Evolutionary conservation across 2,113 vertebrate genomes (phyloP), one percentile per base, ranked within the genome.

Genomic region (Sylvilagus bachmani): DNA sequence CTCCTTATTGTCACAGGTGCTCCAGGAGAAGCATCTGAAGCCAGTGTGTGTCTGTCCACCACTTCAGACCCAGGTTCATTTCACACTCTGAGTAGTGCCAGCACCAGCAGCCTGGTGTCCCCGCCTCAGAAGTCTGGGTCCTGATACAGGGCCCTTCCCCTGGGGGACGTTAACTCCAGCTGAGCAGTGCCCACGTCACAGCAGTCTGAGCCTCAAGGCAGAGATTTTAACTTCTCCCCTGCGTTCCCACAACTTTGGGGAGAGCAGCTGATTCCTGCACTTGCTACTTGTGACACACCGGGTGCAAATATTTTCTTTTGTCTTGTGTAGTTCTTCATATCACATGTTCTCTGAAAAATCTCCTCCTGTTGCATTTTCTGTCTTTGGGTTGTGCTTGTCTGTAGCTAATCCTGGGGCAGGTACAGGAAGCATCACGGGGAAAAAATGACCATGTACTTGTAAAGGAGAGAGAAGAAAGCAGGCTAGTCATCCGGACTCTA

Each of bases 391-490:
- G 33, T n/a, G 27, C 27, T 55, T 33, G 58, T 16, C 24, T 4
- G 12, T 11, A 33, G 19, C 38, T 70, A 27, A 49, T 25, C 12
- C 19, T 24, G 81, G 31, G 64, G 6, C 64, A 13, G 38, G 38
- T 33, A 11, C 1, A 16, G 75, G 62, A 16, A 70, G 21, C 2
- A 5, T 16, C 9, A 6, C 2, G 10, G 36, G 27, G 31, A 25
- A 10, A 0, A 7, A 51, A 33, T 0, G 10, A 31, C 1, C 17
- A 6, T 10, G 4, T 6, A 17, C 21, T 16, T 49, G 6, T 44
- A 7, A 33, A 49, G 51, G 4, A 29, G 44, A 51, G 33, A 24
- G 7, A 38, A 16, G 13, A 3, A 22, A n/a, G 6, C 2, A 19
- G 31, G 12, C 2, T 8, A 29, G 36, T 9, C 27, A 29, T 33